Conservation (phyloP, 2,888 invertebrate genomes). For the Punctoribates punctum region DNA sequence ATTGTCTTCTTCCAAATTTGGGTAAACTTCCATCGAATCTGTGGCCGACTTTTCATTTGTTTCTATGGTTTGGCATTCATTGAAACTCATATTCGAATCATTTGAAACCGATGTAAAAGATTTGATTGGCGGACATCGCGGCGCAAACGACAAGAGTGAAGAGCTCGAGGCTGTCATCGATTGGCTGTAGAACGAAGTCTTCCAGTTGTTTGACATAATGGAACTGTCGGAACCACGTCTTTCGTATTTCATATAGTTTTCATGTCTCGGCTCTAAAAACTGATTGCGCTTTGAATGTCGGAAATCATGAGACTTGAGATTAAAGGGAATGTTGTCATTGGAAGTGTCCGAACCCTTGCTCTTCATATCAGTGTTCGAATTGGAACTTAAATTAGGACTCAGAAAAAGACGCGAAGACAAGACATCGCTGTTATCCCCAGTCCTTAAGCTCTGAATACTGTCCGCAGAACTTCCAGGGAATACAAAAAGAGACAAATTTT, state of each 20-base stretch:
- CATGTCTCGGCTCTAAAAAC: background rate
- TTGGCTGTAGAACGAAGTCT: conserved; percentile 1
- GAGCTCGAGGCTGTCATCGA: conserved; percentile 27
- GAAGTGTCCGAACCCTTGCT: background rate
- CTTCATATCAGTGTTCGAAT: background rate
- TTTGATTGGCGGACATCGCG: conserved; percentile 1
- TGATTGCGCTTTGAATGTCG: background rate
- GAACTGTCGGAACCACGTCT: conserved; percentile 26
- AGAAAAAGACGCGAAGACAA: background rate
- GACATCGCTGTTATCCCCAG: background rate
- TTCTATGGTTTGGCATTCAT: conserved; percentile 1
- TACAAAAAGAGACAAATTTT: conserved; percentile 48
- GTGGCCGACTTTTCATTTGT: background rate
- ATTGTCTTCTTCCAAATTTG: background rate
- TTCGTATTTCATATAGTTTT: background rate
- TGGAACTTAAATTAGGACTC: background rate
- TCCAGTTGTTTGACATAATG: conserved; percentile 3
- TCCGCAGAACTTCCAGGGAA: conserved; percentile 39
- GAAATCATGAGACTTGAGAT: background rate
- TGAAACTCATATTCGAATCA: conserved; percentile 20
- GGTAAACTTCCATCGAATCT: background rate
- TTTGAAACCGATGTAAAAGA: background rate
- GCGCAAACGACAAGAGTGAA: conserved; percentile 1
- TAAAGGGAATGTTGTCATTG: background rate
- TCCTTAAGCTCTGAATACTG: conserved; percentile 7